Base-by-base conservation (phyloP, 2,888 invertebrate genomes). In the Fragum sueziense region DNA sequence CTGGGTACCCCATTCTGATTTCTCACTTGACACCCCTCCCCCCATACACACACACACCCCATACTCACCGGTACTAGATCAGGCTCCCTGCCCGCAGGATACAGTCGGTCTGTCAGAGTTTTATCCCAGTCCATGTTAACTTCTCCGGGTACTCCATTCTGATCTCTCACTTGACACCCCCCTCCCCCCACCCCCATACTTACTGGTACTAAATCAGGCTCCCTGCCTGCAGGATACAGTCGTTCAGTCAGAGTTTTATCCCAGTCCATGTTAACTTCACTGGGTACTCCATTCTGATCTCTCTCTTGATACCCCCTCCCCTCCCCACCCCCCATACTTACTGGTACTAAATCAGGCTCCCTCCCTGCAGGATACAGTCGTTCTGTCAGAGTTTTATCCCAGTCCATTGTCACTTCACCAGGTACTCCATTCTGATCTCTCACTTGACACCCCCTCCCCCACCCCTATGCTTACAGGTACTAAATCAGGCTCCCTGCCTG, bases 141-240 rank as follows among this genome's bases (percentile, higher is more conserved):
- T 14, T 73, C 75, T 14, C 65, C 70, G 4, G 71, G 11, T 34
- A 76, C 54, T 0, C 74, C 62, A 27, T 73, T 76, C 22, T 79
- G 79, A 34, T 88, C 87, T 65, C 84, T 74, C 7, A 90, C 87
- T 33, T 82, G 76, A 9, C 82, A n/a, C n/a, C n/a, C n/a, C n/a
- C n/a, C n/a, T n/a, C n/a, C n/a, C n/a, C n/a, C n/a, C n/a, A n/a
- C n/a, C n/a, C n/a, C n/a, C n/a, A n/a, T 20, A 54, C 54, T 25
- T 74, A 84, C 84, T 20, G 84, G 78, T 37, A 79, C 72, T 4
- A 84, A 71, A 72, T 84, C 80, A 52, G 52, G 41, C 17, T 47
- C 22, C 6, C 74, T 67, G 2, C 80, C 80, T 20, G 82, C 69
- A 6, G 85, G 76, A 54, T 85, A 75, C 11, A 82, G 74, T 52